phyloP scores from a whole-genome alignment of 2,888 invertebrate genomes.

The Helobdella robusta region DNA sequence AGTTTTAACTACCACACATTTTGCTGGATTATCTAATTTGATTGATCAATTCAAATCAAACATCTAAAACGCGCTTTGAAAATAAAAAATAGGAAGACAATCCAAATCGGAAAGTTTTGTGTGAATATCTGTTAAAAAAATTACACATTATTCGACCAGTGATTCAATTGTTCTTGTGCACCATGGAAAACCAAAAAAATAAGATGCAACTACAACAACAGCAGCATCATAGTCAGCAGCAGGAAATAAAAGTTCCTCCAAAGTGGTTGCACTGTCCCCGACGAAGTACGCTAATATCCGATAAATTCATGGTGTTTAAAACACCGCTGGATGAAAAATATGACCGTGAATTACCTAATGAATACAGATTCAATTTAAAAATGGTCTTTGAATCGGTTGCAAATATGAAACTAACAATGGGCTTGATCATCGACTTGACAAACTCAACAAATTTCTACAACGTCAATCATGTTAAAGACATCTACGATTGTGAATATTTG shows the following conservation, averaged over 20 bases:
- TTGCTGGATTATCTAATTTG: no score
- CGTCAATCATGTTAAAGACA: slow-evolving; percentile 60
- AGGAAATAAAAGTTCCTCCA: slow-evolving; percentile 32
- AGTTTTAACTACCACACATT: no score
- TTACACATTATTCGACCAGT: no score
- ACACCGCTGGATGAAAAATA: slow-evolving; percentile 77
- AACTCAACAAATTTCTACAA: slow-evolving; percentile 88
- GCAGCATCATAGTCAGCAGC: no score
- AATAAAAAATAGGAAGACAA: no score
- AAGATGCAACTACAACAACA: no score
- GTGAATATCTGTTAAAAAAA: no score
- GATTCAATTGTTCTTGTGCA: no score
- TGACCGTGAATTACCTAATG: slow-evolving; percentile 72
- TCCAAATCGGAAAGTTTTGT: no score
- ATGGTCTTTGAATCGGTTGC: slow-evolving; percentile 44
- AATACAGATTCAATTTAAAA: slow-evolving; percentile 71
- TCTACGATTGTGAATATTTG: slow-evolving; percentile 70
- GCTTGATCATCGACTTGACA: slow-evolving; percentile 91
- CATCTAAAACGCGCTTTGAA: no score
- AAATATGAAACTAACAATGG: slow-evolving; percentile 68
- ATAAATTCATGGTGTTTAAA: slow-evolving; percentile 80
- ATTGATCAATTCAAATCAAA: no score
- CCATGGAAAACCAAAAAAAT: no score
- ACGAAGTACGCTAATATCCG: slow-evolving; percentile 32
- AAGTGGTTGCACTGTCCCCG: background rate